Evolutionary conservation across 2,797 vertebrate genomes (phyloP), one percentile per base, ranked within the genome.

Genomic region (Falco novaeseelandiae): DNA sequence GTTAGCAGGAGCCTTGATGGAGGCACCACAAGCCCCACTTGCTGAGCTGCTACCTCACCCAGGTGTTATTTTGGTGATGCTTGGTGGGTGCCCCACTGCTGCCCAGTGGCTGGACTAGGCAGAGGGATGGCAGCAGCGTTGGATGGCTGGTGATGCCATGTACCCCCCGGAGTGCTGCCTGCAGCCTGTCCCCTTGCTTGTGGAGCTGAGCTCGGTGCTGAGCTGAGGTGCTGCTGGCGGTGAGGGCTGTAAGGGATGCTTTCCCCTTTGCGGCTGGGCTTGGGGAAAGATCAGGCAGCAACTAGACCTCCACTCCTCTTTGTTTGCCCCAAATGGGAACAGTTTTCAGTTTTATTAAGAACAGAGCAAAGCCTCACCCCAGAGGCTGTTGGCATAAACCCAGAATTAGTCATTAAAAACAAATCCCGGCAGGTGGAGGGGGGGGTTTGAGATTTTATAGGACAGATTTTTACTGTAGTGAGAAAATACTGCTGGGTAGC

Each of bases 131-230:
- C 1, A 2, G 58, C 26, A 44, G 51, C 12, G 1, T 5, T 18
- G 19, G 21, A 14, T 8, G 2, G 34, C 13, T 1, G 4, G 42
- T 3, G 25, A 26, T 52, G 52, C 52, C 2, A 0, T 4, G 15
- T 52, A 7, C 10, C 23, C 48, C 15, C 32, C 21, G 11, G 9
- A 5, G 3, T 9, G 42, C 8, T 40, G 19, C 12, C 32, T n/a
- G 10, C 44, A 46, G 20, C 25, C 8, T 1, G 0, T 25, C 48
- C 14, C 26, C 46, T 27, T 48, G 42, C 34, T 42, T 3, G 1
- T 1, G 40, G 62, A 13, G 61, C 69, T n/a, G 46, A 27, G 30
- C 19, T 62, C 0, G 4, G 8, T 17, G 69, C 38, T 63, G 38
- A 59, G 54, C 38, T 1, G 12, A 34, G 65, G 29, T 4, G 8